Evolutionary conservation across 2,797 vertebrate species (phyloP).

Genomic region (Pseudochirops corinnae): DNA sequence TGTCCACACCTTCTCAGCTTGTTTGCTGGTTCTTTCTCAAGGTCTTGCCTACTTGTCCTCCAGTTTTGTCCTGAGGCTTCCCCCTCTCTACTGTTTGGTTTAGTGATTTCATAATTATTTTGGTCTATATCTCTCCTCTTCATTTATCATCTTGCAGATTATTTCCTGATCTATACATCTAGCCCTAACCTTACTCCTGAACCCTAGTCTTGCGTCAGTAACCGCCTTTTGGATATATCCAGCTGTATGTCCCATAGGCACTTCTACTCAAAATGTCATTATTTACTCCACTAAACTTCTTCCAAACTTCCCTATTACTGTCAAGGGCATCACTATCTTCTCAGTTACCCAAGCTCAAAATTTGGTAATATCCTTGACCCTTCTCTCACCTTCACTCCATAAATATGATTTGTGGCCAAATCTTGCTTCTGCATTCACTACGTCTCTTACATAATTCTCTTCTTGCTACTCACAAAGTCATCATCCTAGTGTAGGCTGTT

Average conservation of each 20-base stretch:
- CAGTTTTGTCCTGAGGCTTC: not conserved
- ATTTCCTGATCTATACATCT: not conserved
- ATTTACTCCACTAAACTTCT: not conserved
- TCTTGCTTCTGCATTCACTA: not conserved
- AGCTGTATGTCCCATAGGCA: not conserved
- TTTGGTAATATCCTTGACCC: not conserved
- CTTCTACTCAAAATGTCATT: not conserved
- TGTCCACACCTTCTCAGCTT: not conserved
- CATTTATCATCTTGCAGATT: not conserved
- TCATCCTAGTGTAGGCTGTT: not conserved
- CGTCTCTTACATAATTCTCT: not conserved
- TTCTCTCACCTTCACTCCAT: not conserved
- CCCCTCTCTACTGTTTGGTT: not conserved
- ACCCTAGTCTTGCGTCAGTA: not conserved
- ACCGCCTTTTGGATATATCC: not conserved
- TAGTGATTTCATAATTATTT: not conserved
- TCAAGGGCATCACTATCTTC: not conserved
- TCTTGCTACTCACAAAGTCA: not conserved
- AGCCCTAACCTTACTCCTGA: not conserved
- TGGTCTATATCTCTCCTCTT: not conserved
- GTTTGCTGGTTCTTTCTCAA: not conserved
- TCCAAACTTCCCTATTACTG: not conserved
- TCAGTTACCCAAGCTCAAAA: not conserved
- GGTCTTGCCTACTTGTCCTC: not conserved
- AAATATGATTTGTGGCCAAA: not conserved